Evolutionary conservation across 2,113 vertebrate genomes (phyloP).

Genomic region (Anser cygnoides): DNA sequence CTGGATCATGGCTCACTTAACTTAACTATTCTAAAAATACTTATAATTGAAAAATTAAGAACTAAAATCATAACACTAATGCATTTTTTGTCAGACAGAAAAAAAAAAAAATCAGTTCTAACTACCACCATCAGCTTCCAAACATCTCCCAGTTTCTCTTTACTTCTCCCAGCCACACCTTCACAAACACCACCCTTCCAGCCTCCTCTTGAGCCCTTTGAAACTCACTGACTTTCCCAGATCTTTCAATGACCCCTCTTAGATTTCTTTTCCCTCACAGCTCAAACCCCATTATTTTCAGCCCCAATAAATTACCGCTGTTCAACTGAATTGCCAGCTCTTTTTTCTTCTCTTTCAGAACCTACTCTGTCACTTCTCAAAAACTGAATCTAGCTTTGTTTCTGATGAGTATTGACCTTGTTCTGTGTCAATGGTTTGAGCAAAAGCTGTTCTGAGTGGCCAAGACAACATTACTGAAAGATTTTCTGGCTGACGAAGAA

Average conservation of each 20-base stretch:
- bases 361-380: neutral
- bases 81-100: neutral
- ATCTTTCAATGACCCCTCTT: neutral
- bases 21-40: neutral
- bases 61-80: neutral
- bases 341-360: neutral
- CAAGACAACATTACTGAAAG: neutral
- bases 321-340: neutral
- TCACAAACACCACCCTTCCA: neutral
- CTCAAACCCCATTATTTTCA: neutral
- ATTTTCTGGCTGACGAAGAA: neutral
- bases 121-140: neutral
- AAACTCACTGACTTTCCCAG: neutral
- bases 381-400: neutral
- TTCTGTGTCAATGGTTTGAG: neutral
- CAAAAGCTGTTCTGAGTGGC: neutral
- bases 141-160: neutral
- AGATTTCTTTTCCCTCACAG: neutral
- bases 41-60: neutral
- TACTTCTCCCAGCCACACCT: neutral
- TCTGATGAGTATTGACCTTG: neutral
- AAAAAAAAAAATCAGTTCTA: neutral
- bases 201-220: neutral
- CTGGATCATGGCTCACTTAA: neutral
- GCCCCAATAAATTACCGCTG: neutral